phyloP scores from a whole-genome alignment of 2,888 invertebrate genomes.

The Blera fallax region DNA sequence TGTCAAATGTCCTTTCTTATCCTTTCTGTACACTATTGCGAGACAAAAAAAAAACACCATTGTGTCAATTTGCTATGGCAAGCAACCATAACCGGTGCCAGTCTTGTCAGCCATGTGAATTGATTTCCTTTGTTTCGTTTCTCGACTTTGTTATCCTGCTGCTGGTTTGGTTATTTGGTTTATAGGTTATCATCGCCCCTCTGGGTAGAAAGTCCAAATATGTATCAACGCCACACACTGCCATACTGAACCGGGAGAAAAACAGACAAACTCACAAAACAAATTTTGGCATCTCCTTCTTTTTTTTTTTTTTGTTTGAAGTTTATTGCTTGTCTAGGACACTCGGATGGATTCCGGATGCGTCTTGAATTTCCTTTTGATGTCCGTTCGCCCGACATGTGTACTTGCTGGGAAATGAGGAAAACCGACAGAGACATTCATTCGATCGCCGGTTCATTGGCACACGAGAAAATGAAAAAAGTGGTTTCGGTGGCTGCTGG shows the following conservation, averaged over 20 bases:
- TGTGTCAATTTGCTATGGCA: neutral
- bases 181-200: conserved; percentile 12
- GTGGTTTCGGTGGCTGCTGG: neutral
- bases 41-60: neutral
- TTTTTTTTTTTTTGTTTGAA: conserved; percentile 5
- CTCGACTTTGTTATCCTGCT: conserved; percentile 19
- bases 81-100: neutral
- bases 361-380: conserved; percentile 33
- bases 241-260: neutral
- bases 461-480: neutral
- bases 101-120: conserved; percentile 18
- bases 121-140: conserved; percentile 27
- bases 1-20: no score
- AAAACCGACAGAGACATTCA: conserved; percentile 13
- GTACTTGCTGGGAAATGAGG: conserved; percentile 8
- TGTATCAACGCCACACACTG: neutral
- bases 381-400: conserved; percentile 1
- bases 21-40: neutral
- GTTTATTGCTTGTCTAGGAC: conserved; percentile 21
- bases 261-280: neutral
- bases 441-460: conserved; percentile 6
- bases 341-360: conserved; percentile 24
- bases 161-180: conserved; percentile 19
- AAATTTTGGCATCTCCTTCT: conserved; percentile 26
- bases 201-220: neutral